phyloP scores from a whole-genome alignment of 2,888 invertebrate genomes.

The Ormyrus rosae region DNA sequence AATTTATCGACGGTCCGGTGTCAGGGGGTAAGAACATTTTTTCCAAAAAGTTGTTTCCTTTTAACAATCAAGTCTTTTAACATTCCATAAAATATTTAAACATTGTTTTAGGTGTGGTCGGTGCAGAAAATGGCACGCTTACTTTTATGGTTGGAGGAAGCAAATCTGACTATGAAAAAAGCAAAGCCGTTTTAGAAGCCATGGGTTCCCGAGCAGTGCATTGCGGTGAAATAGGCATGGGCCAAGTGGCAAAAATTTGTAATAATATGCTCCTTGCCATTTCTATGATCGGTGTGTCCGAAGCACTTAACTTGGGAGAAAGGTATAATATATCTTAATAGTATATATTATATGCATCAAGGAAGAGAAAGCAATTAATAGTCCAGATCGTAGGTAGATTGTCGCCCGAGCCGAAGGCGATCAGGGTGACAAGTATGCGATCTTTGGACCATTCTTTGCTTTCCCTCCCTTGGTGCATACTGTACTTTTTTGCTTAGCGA shows the following conservation, averaged over 20 bases:
- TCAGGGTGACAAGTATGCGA: too few relatives aligned
- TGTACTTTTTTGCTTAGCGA: too few relatives aligned
- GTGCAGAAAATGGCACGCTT: conserved; percentile 92
- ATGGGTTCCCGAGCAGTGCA: conserved; percentile 97
- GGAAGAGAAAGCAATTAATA: too few relatives aligned
- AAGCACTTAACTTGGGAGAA: conserved; percentile 96
- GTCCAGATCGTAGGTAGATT: too few relatives aligned
- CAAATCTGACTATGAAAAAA: conserved; percentile 82
- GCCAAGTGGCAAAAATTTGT: conserved; percentile 96
- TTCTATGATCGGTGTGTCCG: conserved; percentile 95
- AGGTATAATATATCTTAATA: too few relatives aligned
- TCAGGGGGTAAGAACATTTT: conserved; percentile 94
- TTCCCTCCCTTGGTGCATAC: too few relatives aligned
- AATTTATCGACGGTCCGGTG: conserved; percentile 96
- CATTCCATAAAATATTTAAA: too few relatives aligned
- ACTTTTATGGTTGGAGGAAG: conserved; percentile 98
- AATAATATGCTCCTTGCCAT: conserved; percentile 98
- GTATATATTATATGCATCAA: too few relatives aligned
- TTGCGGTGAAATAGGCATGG: conserved; percentile 93
- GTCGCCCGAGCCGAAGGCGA: too few relatives aligned
- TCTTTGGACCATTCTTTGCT: too few relatives aligned
- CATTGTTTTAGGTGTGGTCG: conserved; percentile 85
- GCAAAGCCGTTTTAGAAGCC: conserved; percentile 83
- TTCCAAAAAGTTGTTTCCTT: neutral
- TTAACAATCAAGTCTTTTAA: neutral